Evolutionary conservation across 2,888 invertebrate genomes (phyloP).

Genomic region (Drosophila dives): DNA sequence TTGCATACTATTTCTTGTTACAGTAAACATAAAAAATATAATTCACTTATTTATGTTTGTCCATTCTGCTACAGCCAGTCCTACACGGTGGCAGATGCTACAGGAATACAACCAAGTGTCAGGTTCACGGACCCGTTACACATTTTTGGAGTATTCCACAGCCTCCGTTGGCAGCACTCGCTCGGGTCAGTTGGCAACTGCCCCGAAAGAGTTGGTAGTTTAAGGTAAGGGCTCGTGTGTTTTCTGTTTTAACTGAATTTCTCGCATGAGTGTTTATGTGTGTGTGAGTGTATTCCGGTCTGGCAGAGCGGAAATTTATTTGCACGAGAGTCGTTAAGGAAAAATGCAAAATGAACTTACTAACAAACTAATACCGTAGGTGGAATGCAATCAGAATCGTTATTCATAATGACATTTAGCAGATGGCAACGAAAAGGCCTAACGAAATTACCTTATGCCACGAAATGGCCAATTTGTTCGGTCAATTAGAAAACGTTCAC

Average conservation of each 20-base stretch:
- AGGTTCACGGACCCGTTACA: slow-evolving; percentile 63
- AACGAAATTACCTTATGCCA: slow-evolving; percentile 67
- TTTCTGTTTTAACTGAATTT: slow-evolving; percentile 45
- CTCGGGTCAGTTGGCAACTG: slow-evolving; percentile 35
- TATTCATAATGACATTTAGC: slow-evolving; percentile 48
- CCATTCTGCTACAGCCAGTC: slow-evolving; percentile 14
- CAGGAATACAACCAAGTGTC: slow-evolving; percentile 16
- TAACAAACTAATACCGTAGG: slow-evolving; percentile 36
- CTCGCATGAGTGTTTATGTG: slow-evolving; percentile 27
- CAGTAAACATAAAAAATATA: neutral
- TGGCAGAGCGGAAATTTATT: slow-evolving; percentile 73
- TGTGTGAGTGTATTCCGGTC: slow-evolving; percentile 39
- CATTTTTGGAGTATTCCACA: slow-evolving; percentile 55
- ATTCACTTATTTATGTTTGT: slow-evolving; percentile 12
- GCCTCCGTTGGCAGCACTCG: neutral
- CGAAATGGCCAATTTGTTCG: slow-evolving; percentile 38
- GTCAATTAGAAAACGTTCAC: slow-evolving; percentile 18
- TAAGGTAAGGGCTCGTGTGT: slow-evolving; percentile 55
- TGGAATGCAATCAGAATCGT: slow-evolving; percentile 43
- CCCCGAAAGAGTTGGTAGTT: slow-evolving; percentile 56
- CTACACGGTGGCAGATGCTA: slow-evolving; percentile 16
- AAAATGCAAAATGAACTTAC: slow-evolving; percentile 59
- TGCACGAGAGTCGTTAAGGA: slow-evolving; percentile 68
- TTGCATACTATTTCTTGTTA: neutral
- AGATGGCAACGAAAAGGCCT: slow-evolving; percentile 51